phyloP scores from a whole-genome alignment of 2,888 invertebrate species.

The Nymphalis polychloros region DNA sequence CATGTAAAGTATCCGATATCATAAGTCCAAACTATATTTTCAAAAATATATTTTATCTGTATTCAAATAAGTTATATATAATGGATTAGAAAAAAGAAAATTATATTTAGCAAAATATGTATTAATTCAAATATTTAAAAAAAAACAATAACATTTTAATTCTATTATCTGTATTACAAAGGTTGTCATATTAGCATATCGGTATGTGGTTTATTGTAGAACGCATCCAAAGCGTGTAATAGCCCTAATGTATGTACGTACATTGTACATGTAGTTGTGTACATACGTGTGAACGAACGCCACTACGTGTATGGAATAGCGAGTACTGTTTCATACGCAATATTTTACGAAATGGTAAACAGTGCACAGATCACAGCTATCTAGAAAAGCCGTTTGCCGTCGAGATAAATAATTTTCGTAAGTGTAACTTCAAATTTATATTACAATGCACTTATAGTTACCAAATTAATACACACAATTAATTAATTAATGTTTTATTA shows the following conservation, averaged over 20 bases:
- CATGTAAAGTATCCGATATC: no score
- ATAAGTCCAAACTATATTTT: no score
- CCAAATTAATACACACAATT: no score
- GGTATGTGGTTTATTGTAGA: slow-evolving; percentile 19
- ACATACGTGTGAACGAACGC: slow-evolving; percentile 22
- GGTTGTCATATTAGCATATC: slow-evolving; percentile 14
- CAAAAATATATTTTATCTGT: no score
- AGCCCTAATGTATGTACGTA: slow-evolving; percentile 25
- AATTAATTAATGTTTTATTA: no score
- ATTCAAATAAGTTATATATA: no score
- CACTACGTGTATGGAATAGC: slow-evolving; percentile 20
- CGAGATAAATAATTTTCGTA: no score
- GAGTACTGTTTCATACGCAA: not conserved
- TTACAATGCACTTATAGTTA: no score
- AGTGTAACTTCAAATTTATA: no score
- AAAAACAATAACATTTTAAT: not conserved
- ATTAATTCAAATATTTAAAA: not conserved
- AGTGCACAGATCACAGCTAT: not conserved
- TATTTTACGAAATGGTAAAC: slow-evolving; percentile 2
- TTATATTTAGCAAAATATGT: not conserved
- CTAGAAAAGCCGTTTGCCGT: no score
- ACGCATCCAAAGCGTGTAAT: slow-evolving; percentile 26
- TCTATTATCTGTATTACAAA: slow-evolving; percentile 1
- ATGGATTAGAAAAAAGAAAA: no score
- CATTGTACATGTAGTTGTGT: slow-evolving; percentile 10